Percentiles rank a stretch among this genome's conserved stretches.
phyloP scores from a whole-genome alignment of 2,797 vertebrate species.

The Phoxinus dragarum region DNA sequence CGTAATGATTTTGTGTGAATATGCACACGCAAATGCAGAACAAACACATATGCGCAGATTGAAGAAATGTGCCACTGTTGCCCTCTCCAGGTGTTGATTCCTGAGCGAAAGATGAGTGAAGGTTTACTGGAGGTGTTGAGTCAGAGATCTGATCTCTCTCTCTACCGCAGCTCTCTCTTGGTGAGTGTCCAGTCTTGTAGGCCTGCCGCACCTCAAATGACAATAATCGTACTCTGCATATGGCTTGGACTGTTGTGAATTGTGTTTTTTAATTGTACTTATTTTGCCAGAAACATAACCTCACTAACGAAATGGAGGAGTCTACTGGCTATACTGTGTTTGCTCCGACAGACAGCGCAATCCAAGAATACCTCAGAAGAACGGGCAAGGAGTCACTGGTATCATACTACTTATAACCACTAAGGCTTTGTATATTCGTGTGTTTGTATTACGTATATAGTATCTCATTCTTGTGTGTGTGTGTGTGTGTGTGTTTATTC shows the following conservation, averaged over 20 bases:
- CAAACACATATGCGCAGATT: background rate
- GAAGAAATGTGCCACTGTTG: background rate
- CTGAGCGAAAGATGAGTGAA: constrained; percentile 74
- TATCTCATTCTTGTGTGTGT: background rate
- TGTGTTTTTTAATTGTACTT: background rate
- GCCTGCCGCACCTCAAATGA: background rate
- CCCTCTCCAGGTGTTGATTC: constrained; percentile 84
- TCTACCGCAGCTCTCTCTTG: constrained; percentile 83
- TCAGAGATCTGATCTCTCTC: constrained; percentile 86
- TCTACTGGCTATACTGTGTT: constrained; percentile 85
- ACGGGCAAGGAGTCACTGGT: constrained; percentile 80
- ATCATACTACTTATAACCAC: constrained; percentile 36
- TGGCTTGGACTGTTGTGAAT: background rate
- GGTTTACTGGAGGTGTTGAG: constrained; percentile 82
- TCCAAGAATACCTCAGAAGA: constrained; percentile 79
- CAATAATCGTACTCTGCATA: background rate
- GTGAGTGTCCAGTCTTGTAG: constrained; percentile 74
- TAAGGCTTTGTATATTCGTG: background rate
- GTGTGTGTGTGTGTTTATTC: constrained; percentile 5
- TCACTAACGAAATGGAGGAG: constrained; percentile 81
- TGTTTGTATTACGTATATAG: background rate
- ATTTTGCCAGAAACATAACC: constrained; percentile 80
- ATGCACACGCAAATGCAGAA: background rate
- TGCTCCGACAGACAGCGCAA: constrained; percentile 84
- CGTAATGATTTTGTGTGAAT: background rate